Evolutionary conservation across 2,797 vertebrate species (phyloP), one percentile per base, ranked within the genome.

Genomic region (Chanos chanos): DNA sequence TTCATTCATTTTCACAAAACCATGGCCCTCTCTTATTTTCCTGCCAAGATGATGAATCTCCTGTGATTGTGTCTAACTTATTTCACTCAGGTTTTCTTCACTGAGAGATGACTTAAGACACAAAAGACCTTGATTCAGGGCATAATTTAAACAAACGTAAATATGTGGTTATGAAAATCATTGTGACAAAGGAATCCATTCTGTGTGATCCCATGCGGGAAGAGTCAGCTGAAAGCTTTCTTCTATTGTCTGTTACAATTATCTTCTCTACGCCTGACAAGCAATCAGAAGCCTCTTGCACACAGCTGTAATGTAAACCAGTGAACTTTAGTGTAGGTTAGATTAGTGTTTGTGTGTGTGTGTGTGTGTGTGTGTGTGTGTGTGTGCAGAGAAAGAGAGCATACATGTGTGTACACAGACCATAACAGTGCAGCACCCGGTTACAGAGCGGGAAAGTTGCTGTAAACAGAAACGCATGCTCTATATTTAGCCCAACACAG

Each of bases 111-210:
- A 43, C 68, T 64, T 68, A 33, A 64, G 71, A 71, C 62, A 85
- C 79, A 87, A 85, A 82, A 67, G 57, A 66, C 53, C 33, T 61
- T 80, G 79, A 86, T 78, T 83, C 71, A 77, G 82, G 73, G 70
- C 70, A 36, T 54, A 48, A 56, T 64, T 16, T 63, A 77, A 54
- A 15, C 67, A 76, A 71, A 70, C 77, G 75, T 60, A 77, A 76
- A 81, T 57, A 66, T 57, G 18, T 63, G 80, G 62, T 76, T 74
- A 84, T 76, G 27, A 72, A 81, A 77, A 67, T 55, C 60, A 67
- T 72, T 67, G 67, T 79, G 76, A 76, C 76, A 75, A 72, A 77
- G 70, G 65, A 1, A 3, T 51, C 65, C 13, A 8, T 77, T 76
- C 61, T 72, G 71, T 83, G 72, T 83, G 43, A 48, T 59, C 41